Evolutionary conservation across 2,888 invertebrate genomes (phyloP), one percentile per base, ranked within the genome.

Genomic region (Pandemis cinnamomeana): DNA sequence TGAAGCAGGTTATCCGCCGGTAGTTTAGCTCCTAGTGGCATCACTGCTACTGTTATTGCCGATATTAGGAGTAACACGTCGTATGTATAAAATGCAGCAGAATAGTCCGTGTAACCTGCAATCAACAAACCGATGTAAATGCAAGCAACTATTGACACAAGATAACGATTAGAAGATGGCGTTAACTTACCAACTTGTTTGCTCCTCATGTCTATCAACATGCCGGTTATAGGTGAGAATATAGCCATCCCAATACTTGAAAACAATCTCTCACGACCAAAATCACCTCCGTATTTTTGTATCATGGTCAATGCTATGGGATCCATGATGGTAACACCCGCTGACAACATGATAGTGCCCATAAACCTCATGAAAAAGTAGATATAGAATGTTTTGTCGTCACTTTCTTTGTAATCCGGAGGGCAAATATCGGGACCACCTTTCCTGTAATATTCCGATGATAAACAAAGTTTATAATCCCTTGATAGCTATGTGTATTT

Each of bases 241-340:
- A 97, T 95, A 44, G 97, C 97, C 97, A 97, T 97, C 78, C 97
- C 97, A 75, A 97, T 95, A 81, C 97, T 97, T 8, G 97, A 97
- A 89, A 97, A 97, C 53, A 97, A 90, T 81, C 97, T 95, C 86
- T 97, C 97, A 82, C 97, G 95, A 0, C 97, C 97, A 86, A 97
- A 97, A 86, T 97, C 97, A 0, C 97, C 97, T 0, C 97, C 97
- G 83, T 97, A 96, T 84, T 97, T 96, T 87, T 97, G 97, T 78
- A 98, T 97, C 95, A 97, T 96, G 11, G 97, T 97, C 77, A 98
- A 91, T 0, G 98, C 97, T 77, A 98, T 97, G 0, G 98, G 98
- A 89, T 98, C 98, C 96, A 98, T 96, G 71, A 98, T 96, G 11
- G 97, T 97, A 0, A 98, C 97, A n/a, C 97, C 97, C 44, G 97